These are phyloP conservation scores for Cheilosia vernalis DNA, from an alignment of 2,888 invertebrate species.

Conservation along the genomic window DNA sequence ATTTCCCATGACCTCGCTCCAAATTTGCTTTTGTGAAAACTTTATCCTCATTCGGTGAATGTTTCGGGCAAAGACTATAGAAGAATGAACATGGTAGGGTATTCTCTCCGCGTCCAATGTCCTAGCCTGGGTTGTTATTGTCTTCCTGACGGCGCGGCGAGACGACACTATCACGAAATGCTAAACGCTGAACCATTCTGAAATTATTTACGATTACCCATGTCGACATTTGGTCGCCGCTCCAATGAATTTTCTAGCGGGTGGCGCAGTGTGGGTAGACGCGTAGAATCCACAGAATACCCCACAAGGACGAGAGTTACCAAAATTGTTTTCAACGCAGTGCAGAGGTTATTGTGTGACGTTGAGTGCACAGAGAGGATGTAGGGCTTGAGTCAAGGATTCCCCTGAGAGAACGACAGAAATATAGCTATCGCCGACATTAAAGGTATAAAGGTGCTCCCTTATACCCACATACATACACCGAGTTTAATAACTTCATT, in stretches of 20 bases:
- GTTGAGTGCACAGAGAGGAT: not conserved
- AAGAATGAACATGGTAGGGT: not conserved
- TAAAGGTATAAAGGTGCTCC: no score
- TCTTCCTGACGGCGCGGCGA: slow-evolving; percentile 14
- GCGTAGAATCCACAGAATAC: not conserved
- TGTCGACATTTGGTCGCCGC: slow-evolving; percentile 73
- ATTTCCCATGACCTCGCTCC: slow-evolving; percentile 52
- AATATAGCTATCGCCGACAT: not conserved
- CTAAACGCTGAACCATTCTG: slow-evolving; percentile 59
- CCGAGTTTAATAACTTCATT: no score
- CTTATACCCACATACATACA: no score
- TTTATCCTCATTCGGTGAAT: slow-evolving; percentile 46
- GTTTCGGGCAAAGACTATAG: slow-evolving; percentile 20
- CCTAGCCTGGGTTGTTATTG: slow-evolving; percentile 24
- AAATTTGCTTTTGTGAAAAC: slow-evolving; percentile 46
- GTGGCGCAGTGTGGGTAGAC: not conserved
- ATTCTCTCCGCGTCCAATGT: slow-evolving; percentile 56
- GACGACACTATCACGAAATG: slow-evolving; percentile 33
- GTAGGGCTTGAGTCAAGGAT: slow-evolving; percentile 13
- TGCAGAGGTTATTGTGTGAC: not conserved
- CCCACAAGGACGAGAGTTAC: slow-evolving; percentile 32
- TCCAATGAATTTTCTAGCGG: slow-evolving; percentile 57
- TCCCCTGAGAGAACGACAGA: not conserved
- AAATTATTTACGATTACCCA: slow-evolving; percentile 65
- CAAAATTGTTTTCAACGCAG: slow-evolving; percentile 42